Conservation (phyloP, 1,140 invertebrate genomes). For the Belonocnema kinseyi region DNA sequence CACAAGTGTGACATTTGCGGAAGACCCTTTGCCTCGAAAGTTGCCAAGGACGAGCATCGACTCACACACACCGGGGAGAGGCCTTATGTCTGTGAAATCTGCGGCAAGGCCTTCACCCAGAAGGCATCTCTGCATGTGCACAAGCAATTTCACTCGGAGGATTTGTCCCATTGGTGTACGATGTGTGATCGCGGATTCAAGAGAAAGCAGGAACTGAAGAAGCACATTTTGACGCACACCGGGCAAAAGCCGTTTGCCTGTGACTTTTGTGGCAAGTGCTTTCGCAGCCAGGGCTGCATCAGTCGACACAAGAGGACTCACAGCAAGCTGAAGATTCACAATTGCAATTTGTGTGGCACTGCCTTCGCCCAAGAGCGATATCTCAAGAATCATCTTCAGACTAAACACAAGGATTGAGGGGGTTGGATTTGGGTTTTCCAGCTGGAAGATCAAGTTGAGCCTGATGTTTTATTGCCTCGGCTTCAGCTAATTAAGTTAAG, state of each 20-base stretch:
- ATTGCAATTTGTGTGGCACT: slow-evolving; percentile 38
- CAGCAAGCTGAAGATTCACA: slow-evolving; percentile 24
- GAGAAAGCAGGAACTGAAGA: slow-evolving; percentile 58
- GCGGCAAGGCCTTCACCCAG: slow-evolving; percentile 82
- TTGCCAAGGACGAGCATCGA: slow-evolving; percentile 59
- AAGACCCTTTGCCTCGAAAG: slow-evolving; percentile 53
- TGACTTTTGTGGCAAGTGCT: slow-evolving; percentile 77
- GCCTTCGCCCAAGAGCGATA: slow-evolving; percentile 44
- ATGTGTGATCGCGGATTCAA: slow-evolving; percentile 53
- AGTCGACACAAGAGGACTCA: slow-evolving; percentile 47
- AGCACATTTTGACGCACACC: slow-evolving; percentile 55
- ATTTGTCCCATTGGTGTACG: slow-evolving; percentile 45
- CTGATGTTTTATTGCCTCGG: too few species aligned
- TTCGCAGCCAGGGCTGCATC: slow-evolving; percentile 71
- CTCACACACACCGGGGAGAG: slow-evolving; percentile 74
- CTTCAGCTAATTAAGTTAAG: too few species aligned
- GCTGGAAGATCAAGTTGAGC: not conserved
- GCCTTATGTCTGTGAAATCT: slow-evolving; percentile 82
- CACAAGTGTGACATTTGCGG: slow-evolving; percentile 64
- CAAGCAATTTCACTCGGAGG: slow-evolving; percentile 68
- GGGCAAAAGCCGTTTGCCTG: slow-evolving; percentile 55
- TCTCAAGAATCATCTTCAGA: slow-evolving; percentile 43
- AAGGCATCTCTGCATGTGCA: slow-evolving; percentile 74
- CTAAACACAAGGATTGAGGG: slow-evolving; percentile 33
- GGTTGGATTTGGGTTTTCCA: not conserved